Conservation (phyloP, 2,797 vertebrate genomes). For the Tragelaphus oryx region DNA sequence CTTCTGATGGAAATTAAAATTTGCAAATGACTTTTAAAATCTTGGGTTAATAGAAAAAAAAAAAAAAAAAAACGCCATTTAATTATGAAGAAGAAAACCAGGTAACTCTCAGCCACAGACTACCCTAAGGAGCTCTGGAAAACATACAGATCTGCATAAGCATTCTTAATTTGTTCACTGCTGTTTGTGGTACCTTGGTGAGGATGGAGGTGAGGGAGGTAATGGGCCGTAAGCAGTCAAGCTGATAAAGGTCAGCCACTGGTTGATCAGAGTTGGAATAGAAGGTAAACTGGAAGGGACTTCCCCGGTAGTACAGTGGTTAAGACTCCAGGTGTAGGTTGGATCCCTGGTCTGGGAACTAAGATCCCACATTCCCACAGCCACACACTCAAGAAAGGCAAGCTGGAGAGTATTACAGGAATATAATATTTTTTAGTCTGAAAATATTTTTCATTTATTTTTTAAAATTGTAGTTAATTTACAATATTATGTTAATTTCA, state of each 20-base stretch:
- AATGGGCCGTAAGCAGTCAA: neutral
- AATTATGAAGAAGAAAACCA: constrained; percentile 52
- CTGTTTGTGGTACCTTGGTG: neutral
- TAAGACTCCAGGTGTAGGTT: neutral
- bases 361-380: neutral
- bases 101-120: constrained; percentile 42
- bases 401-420: neutral
- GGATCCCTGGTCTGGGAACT: neutral
- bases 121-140: constrained; percentile 27
- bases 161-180: constrained; percentile 24
- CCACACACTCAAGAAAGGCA: neutral
- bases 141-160: constrained; percentile 38
- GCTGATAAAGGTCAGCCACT: neutral
- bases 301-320: neutral
- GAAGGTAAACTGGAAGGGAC: neutral
- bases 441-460: neutral
- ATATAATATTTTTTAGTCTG: neutral
- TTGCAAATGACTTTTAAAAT: constrained; percentile 52
- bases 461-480: neutral
- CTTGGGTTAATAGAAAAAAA: constrained; percentile 28
- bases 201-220: neutral
- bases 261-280: constrained; percentile 17
- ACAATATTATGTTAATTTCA: neutral
- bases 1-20: constrained; percentile 71
- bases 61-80: neutral